phyloP scores from a whole-genome alignment of 1,140 invertebrate genomes.

The Trissolcus basalis region DNA sequence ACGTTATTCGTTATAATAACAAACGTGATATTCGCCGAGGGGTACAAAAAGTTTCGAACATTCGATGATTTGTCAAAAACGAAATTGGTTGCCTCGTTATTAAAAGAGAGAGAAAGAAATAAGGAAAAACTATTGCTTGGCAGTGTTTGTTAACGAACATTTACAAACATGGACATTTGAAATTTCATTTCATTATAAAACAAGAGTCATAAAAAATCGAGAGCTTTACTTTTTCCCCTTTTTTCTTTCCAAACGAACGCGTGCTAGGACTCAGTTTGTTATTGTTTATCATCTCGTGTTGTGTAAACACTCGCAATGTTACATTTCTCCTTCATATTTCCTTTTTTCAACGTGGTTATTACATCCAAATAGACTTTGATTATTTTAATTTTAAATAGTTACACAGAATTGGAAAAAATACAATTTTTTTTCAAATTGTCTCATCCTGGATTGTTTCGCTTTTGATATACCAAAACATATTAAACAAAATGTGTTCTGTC shows the following conservation, averaged over 20 bases:
- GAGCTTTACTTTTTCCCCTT: slow-evolving; percentile 17
- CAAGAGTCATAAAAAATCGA: slow-evolving; percentile 20
- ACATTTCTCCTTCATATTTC: slow-evolving; percentile 69
- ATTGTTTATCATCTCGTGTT: slow-evolving; percentile 20
- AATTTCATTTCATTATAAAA: slow-evolving; percentile 5
- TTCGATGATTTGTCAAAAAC: background rate
- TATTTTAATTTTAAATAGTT: slow-evolving; percentile 65
- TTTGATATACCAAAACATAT: slow-evolving; percentile 22
- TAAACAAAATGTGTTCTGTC: background rate
- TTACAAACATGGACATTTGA: slow-evolving; percentile 16
- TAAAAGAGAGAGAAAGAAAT: slow-evolving; percentile 41
- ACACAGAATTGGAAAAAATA: slow-evolving; percentile 68
- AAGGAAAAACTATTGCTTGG: slow-evolving; percentile 31
- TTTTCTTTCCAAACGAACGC: slow-evolving; percentile 31
- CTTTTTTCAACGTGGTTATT: slow-evolving; percentile 66
- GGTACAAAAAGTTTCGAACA: slow-evolving; percentile 15
- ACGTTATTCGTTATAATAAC: too few relatives aligned
- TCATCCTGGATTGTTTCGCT: background rate
- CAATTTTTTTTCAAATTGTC: slow-evolving; percentile 58
- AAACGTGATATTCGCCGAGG: background rate
- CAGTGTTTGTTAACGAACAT: slow-evolving; percentile 28
- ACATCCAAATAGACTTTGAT: slow-evolving; percentile 71
- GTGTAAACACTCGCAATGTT: slow-evolving; percentile 60
- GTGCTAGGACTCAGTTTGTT: slow-evolving; percentile 50
- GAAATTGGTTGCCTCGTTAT: slow-evolving; percentile 29